phyloP scores from a whole-genome alignment of 2,113 vertebrate species.

The Trachemys scripta region DNA sequence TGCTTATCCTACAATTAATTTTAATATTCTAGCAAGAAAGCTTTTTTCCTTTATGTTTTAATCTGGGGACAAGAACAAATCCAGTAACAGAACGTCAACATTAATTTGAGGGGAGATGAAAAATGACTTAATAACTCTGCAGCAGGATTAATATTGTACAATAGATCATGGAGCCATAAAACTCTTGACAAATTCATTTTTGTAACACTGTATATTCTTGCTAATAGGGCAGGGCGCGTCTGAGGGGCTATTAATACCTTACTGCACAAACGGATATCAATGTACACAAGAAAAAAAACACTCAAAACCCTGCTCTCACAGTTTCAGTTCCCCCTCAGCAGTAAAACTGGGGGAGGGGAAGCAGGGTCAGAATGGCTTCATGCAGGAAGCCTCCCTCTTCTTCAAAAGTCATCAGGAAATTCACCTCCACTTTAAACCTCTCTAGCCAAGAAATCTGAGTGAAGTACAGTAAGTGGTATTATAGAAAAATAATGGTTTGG shows the following conservation, averaged over 20 bases:
- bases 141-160: slow-evolving; percentile 71
- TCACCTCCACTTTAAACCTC: slow-evolving; percentile 32
- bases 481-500: background rate
- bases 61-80: slow-evolving; percentile 78
- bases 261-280: slow-evolving; percentile 49
- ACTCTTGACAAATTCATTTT: slow-evolving; percentile 79
- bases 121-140: slow-evolving; percentile 79
- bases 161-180: slow-evolving; percentile 75
- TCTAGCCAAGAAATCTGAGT: slow-evolving; percentile 34
- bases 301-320: background rate
- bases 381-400: slow-evolving; percentile 26
- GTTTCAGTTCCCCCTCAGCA: slow-evolving; percentile 22
- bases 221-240: slow-evolving; percentile 67
- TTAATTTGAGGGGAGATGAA: slow-evolving; percentile 81
- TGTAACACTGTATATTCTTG: slow-evolving; percentile 69
- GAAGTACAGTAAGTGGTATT: slow-evolving; percentile 29
- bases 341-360: background rate
- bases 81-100: slow-evolving; percentile 74
- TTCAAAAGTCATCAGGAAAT: slow-evolving; percentile 52
- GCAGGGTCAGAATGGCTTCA: background rate
- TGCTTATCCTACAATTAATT: slow-evolving; percentile 77
- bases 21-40: slow-evolving; percentile 67
- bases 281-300: background rate
- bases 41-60: slow-evolving; percentile 72
- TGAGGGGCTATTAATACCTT: slow-evolving; percentile 65